These are phyloP conservation scores for Rhynchotus rufescens DNA, from an alignment of 2,797 vertebrate species.

Conservation along the genomic window DNA sequence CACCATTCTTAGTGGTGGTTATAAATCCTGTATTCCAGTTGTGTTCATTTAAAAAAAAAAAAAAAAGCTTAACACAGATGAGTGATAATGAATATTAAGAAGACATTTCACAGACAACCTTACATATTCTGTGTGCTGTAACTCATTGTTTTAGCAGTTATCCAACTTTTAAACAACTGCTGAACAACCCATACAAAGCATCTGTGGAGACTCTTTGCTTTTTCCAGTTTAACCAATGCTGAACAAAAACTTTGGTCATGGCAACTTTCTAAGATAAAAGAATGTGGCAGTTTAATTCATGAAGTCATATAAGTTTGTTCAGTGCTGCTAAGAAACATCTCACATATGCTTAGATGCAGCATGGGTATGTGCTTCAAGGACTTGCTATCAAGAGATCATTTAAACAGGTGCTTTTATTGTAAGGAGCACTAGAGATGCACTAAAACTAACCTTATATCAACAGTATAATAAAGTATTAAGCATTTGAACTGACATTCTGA, in stretches of 20 bases:
- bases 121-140: neutral
- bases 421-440: neutral
- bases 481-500: neutral
- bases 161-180: no score
- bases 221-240: neutral
- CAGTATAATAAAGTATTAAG: neutral
- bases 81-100: neutral
- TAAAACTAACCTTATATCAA: neutral
- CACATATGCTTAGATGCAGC: neutral
- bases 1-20: neutral
- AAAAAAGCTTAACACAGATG: neutral
- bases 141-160: neutral
- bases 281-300: neutral
- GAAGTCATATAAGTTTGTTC: neutral
- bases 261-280: neutral
- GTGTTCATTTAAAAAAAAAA: neutral
- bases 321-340: neutral
- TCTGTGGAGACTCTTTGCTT: neutral
- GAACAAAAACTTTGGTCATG: neutral
- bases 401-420: slow-evolving; percentile 1
- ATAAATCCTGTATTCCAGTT: neutral
- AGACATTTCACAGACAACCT: neutral
- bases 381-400: neutral
- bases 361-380: neutral
- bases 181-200: neutral